Base-by-base conservation (phyloP, 2,888 invertebrate genomes). In the Catocala nupta region DNA sequence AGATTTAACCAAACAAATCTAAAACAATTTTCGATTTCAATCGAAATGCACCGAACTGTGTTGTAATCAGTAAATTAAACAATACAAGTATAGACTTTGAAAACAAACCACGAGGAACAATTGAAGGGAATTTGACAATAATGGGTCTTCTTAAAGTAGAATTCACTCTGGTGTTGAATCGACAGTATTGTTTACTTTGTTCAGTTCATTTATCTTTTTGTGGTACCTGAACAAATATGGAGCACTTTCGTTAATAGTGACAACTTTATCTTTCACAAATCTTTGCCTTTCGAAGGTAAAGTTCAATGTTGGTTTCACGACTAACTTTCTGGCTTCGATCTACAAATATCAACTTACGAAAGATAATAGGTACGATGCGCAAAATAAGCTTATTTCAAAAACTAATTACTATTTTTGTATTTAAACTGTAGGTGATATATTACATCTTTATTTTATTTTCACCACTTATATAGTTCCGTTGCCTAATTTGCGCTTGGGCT, bases 61-160 rank as follows among this genome's bases (percentile, higher is more conserved):
- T 60, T 65, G 66, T 76, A 75, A 79, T 80, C 74, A 74, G 70
- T 65, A 75, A 81, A 74, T 79, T 79, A 78, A 77, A 77, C 75
- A 73, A 73, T 59, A 70, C 56, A 68, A 65, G 64, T 68, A 69
- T 36, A 62, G 66, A 52, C 59, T 61, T 59, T 56, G 49, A 3
- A 70, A 62, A 67, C 62, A 59, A 78, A 74, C 74, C 80, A 13
- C 77, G 54, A 68, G 60, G 47, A 71, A 70, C 63, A 70, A 73
- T 70, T 58, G 59, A 67, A 57, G 62, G 63, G 68, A 73, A 70
- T 77, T 79, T 77, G 65, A 69, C 68, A 63, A 59, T 78, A 76
- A 76, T 78, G 60, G 63, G 42, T 73, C 64, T 68, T 70, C 67
- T 68, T 70, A 61, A 68, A 65, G 51, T 62, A 12, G 62, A 64